Evolutionary conservation across 92 coral and sea anemone species (phyloP).

Genomic region (Montipora capitata): DNA sequence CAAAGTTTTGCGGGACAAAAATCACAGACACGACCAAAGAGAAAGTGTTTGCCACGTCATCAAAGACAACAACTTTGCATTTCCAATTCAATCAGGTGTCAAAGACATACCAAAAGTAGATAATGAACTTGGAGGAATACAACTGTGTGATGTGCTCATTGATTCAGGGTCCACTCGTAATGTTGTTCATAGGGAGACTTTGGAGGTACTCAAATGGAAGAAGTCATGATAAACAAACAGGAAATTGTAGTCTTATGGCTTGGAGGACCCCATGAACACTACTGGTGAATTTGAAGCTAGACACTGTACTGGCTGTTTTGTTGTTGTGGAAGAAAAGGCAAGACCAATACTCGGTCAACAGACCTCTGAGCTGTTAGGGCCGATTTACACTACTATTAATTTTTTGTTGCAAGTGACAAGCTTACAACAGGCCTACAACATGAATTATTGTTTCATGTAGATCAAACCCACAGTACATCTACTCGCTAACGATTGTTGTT

Average conservation of each 20-base stretch:
- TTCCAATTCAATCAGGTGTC: slow-evolving; percentile 8
- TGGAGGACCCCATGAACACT: slow-evolving; percentile 32
- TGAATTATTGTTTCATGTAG: too few relatives aligned
- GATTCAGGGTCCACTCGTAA: slow-evolving; percentile 58
- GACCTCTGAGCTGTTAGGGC: slow-evolving; percentile 40
- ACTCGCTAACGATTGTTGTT: too few relatives aligned
- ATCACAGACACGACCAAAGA: slow-evolving; percentile 13
- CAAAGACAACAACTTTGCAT: slow-evolving; percentile 20
- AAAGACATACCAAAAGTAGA: slow-evolving; percentile 20
- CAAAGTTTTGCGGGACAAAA: slow-evolving; percentile 47
- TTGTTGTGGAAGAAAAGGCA: slow-evolving; percentile 41
- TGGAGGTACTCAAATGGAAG: slow-evolving; percentile 23
- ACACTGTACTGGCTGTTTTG: slow-evolving; percentile 15
- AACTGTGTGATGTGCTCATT: slow-evolving; percentile 43
- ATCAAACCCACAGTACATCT: too few relatives aligned
- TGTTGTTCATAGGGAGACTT: slow-evolving; percentile 42
- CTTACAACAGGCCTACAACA: too few relatives aligned
- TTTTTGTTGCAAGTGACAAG: too few relatives aligned
- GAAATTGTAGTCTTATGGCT: slow-evolving; percentile 39
- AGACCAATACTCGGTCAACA: slow-evolving; percentile 31
- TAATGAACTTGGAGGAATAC: slow-evolving; percentile 44
- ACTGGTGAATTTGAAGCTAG: slow-evolving; percentile 58
- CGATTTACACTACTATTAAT: too few relatives aligned
- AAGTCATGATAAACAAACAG: slow-evolving; percentile 16
- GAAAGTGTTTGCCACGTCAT: slow-evolving; percentile 41